Conservation (phyloP, 2,797 vertebrate genomes). For the Alauda arvensis region DNA sequence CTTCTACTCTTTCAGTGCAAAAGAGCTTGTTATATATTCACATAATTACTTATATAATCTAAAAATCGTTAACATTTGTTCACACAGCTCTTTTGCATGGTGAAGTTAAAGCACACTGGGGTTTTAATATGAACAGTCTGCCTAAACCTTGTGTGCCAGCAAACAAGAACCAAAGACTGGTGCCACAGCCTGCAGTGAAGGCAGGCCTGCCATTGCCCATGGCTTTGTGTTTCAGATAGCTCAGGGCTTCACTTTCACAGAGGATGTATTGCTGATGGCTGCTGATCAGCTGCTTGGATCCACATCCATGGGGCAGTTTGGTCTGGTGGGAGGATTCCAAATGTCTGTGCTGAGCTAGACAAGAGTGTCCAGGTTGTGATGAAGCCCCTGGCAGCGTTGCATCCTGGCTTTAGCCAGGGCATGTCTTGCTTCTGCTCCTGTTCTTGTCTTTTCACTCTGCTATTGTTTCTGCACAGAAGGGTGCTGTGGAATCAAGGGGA, state of each 20-base stretch:
- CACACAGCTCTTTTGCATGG: accelerated
- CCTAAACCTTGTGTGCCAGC: neutral
- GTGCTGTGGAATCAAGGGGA: neutral
- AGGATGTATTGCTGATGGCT: too few relatives aligned
- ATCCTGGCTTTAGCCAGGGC: neutral
- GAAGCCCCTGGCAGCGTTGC: neutral
- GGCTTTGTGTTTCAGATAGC: neutral
- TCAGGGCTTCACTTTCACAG: neutral
- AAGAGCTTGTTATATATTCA: neutral
- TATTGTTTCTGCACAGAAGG: neutral
- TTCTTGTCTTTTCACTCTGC: neutral
- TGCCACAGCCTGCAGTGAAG: neutral
- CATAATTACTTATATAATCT: neutral
- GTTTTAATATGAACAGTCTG: neutral
- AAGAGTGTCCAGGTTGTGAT: neutral
- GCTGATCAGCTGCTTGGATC: neutral
- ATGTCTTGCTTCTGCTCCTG: neutral
- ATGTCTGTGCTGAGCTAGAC: neutral
- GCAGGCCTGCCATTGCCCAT: accelerated
- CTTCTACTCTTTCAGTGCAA: neutral
- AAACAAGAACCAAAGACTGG: neutral
- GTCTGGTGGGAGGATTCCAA: neutral
- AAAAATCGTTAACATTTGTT: conserved; percentile 13
- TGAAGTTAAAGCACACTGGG: neutral
- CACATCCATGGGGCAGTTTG: neutral